Conservation (phyloP, 2,797 vertebrate genomes). For the Coregonus suidteri region DNA sequence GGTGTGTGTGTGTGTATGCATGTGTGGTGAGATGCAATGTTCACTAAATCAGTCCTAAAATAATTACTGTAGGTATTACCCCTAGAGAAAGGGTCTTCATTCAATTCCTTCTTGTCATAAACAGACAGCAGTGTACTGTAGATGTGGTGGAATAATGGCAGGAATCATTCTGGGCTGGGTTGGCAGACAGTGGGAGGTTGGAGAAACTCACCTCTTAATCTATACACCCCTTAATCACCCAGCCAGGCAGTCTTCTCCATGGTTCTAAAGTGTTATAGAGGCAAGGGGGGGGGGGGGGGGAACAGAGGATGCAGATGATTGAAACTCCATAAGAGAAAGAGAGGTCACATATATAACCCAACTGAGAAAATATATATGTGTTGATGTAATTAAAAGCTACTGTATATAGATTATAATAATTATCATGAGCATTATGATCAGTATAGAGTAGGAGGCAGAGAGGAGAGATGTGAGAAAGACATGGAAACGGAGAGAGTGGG, state of each 20-base stretch:
- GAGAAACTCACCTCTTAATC: conserved; percentile 4
- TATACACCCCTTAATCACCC: background rate
- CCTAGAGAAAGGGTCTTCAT: background rate
- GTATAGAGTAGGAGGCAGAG: background rate
- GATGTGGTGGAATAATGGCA: background rate
- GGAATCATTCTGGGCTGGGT: background rate
- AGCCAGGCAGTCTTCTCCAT: background rate
- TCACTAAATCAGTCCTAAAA: background rate
- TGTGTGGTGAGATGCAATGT: background rate
- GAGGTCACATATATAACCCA: no score
- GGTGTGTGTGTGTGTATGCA: background rate
- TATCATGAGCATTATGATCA: background rate
- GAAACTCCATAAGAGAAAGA: background rate
- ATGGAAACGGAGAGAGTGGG: no score
- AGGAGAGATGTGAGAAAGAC: no score
- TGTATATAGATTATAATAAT: no score
- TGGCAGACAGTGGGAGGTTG: background rate
- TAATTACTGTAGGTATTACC: background rate
- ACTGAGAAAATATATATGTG: background rate
- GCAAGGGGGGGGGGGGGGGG: no score
- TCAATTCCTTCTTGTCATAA: background rate
- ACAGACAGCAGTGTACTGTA: background rate
- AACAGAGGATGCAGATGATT: background rate
- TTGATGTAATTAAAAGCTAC: background rate
- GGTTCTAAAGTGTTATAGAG: background rate